Evolutionary conservation across 1,140 invertebrate species (phyloP), one percentile per base, ranked within the genome.

Genomic region (Cyrtorhinus lividipennis): DNA sequence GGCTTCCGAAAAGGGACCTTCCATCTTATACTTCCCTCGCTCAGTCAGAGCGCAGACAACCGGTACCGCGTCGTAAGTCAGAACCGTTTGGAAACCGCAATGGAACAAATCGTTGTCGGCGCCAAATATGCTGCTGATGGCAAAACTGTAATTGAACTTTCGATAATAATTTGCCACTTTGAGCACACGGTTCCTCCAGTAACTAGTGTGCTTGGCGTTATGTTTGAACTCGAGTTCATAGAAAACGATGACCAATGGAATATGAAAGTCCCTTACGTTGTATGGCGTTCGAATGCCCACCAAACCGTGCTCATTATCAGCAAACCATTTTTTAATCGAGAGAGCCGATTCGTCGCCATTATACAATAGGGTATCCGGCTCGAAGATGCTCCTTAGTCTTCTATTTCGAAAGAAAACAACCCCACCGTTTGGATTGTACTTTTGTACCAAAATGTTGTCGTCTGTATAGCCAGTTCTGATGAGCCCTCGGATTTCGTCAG

Each of bases 131-230:
- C 5, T 8, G 15, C 30, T 38, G 30, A 38, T 38, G 30, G 30
- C 30, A 38, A 38, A 38, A 8, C 15, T 38, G 30, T 8, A 38
- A 38, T 38, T 15, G 30, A 8, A 8, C 15, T 38, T 38, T 97
- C 93, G 66, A 38, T 38, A 38, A 38, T 38, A 5, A 5, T 8
- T 15, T 8, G 30, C 30, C 5, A 38, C 30, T 15, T 38, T 38
- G 5, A 38, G 15, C 15, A 38, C 15, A 15, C 30, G 30, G 15
- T 38, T 38, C 30, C 30, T 38, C 30, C 30, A 38, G 30, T 38
- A 38, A 5, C 15, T 38, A 8, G 30, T 38, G 30, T 5, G 5
- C 15, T 38, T 38, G 30, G 30, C 30, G 15, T 15, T 38, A 8
- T 38, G 5, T 15, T 38, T 15, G 30, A 38, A 38, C 5, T 38